Evolutionary conservation across 2,888 invertebrate genomes (phyloP).

Genomic region (Cephus pulcher): DNA sequence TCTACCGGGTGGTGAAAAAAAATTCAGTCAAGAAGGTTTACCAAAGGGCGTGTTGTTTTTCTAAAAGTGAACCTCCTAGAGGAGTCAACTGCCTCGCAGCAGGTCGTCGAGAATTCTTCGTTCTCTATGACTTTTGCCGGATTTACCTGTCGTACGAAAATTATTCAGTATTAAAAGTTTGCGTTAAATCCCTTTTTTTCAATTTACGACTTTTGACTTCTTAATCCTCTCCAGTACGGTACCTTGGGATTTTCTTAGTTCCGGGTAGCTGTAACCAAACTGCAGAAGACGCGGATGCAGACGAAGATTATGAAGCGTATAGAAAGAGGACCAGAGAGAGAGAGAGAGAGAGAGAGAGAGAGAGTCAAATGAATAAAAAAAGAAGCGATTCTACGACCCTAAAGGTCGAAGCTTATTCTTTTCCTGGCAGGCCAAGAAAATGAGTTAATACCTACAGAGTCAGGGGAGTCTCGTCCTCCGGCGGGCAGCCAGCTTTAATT

Average conservation of each 20-base stretch:
- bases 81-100: conserved; percentile 22
- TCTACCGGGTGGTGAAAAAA: neutral
- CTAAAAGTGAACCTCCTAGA: conserved; percentile 15
- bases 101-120: conserved; percentile 38
- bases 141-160: conserved; percentile 30
- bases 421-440: neutral
- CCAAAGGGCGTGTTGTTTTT: conserved; percentile 28
- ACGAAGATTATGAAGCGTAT: neutral
- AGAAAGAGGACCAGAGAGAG: conserved; percentile 13
- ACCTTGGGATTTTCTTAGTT: conserved; percentile 13
- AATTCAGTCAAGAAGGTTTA: neutral
- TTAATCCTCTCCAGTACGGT: conserved; percentile 33
- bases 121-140: conserved; percentile 33
- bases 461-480: neutral
- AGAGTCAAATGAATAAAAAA: conserved; percentile 25
- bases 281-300: neutral
- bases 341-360: neutral
- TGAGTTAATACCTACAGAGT: conserved; percentile 2
- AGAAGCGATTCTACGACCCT: neutral
- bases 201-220: conserved; percentile 28
- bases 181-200: conserved; percentile 30
- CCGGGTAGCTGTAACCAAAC: neutral
- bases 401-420: neutral
- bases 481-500: conserved; percentile 34
- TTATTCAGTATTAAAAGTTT: conserved; percentile 39